These are phyloP conservation scores for Tipula lateralis DNA, from an alignment of 2,888 invertebrate species.

Conservation along the genomic window DNA sequence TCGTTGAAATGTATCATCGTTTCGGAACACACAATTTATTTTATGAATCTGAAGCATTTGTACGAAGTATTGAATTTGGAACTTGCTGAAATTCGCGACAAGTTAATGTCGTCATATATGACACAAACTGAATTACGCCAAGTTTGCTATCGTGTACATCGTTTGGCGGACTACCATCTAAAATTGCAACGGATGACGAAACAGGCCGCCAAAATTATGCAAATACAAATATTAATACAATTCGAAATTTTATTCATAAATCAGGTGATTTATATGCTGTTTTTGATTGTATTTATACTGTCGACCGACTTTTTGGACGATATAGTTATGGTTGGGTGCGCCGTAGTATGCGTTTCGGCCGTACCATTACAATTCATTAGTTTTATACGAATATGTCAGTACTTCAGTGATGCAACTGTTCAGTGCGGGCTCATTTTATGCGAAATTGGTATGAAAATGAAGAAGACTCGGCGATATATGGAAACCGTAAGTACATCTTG, in stretches of 20 bases:
- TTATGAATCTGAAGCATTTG: not conserved
- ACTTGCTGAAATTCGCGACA: not conserved
- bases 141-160: not conserved
- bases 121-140: not conserved
- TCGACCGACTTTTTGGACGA: not conserved
- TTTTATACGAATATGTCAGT: not conserved
- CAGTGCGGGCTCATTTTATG: not conserved
- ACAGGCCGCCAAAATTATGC: not conserved
- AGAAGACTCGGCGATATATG: not conserved
- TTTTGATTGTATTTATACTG: not conserved
- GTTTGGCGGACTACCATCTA: not conserved
- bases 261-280: not conserved
- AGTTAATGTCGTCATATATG: not conserved
- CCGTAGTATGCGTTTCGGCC: not conserved
- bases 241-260: not conserved
- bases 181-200: not conserved
- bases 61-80: not conserved
- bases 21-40: not conserved
- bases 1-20: not conserved
- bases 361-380: not conserved
- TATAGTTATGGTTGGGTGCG: not conserved
- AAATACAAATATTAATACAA: not conserved
- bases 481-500: not conserved
- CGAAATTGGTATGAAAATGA: not conserved
- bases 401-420: not conserved